These are phyloP conservation scores for Drosophila pandora DNA, from an alignment of 1,140 invertebrate species.

Conservation along the genomic window DNA sequence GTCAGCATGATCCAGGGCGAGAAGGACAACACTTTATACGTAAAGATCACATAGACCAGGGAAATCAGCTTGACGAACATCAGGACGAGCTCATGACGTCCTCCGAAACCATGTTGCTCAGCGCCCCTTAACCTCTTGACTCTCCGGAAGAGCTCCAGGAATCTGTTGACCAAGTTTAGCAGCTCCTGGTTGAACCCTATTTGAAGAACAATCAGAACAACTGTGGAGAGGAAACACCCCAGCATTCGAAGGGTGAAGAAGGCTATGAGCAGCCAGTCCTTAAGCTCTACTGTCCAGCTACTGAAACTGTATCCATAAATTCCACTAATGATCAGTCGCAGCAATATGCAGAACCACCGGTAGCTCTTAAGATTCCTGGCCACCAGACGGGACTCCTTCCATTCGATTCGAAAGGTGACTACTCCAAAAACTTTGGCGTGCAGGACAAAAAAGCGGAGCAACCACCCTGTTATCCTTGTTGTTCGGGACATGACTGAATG, in stretches of 20 bases:
- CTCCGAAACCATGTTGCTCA: slow-evolving; percentile 22
- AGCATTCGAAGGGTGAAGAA: slow-evolving; percentile 5
- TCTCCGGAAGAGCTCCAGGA: slow-evolving; percentile 34
- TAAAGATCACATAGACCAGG: slow-evolving; percentile 14
- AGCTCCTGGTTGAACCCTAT: slow-evolving; percentile 17
- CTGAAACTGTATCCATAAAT: slow-evolving; percentile 6
- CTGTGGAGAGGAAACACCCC: slow-evolving; percentile 18
- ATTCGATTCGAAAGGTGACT: slow-evolving; percentile 5
- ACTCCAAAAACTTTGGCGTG: slow-evolving; percentile 22
- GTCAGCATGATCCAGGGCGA: not conserved
- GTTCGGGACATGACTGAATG: slow-evolving; percentile 21
- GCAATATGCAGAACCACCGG: slow-evolving; percentile 29
- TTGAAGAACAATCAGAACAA: slow-evolving; percentile 50
- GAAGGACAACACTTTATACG: not conserved
- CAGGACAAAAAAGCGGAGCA: slow-evolving; percentile 14
- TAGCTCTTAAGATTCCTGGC: slow-evolving; percentile 19
- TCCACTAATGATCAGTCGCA: slow-evolving; percentile 6
- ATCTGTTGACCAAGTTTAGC: slow-evolving; percentile 30
- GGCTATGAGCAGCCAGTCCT: not conserved
- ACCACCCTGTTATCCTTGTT: slow-evolving; percentile 16
- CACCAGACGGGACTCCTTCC: not conserved
- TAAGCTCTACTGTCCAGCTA: slow-evolving; percentile 5
- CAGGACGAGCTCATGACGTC: slow-evolving; percentile 27
- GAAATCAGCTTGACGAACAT: slow-evolving; percentile 22
- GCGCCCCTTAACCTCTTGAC: not conserved